These are phyloP conservation scores for Lydus trimaculatus DNA, from an alignment of 2,888 invertebrate species.

Conservation along the genomic window DNA sequence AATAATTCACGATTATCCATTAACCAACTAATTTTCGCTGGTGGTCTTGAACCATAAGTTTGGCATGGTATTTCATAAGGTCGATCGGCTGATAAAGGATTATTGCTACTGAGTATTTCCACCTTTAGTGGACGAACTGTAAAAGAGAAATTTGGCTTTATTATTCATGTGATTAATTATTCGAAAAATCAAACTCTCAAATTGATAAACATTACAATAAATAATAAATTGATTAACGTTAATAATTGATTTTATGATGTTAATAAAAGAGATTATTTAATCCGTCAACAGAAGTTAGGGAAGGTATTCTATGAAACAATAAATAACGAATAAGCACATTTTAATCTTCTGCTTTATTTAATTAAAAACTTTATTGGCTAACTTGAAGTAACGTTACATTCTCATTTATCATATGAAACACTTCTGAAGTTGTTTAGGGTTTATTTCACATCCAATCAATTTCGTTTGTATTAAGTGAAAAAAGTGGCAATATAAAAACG, in stretches of 20 bases:
- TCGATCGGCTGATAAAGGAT: slow-evolving; percentile 83
- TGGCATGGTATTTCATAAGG: slow-evolving; percentile 84
- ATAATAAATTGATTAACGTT: not conserved
- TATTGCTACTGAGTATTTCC: slow-evolving; percentile 79
- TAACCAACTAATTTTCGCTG: slow-evolving; percentile 87
- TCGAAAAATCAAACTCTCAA: not conserved
- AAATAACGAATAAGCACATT: not conserved
- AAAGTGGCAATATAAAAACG: no score
- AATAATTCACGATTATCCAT: slow-evolving; percentile 74
- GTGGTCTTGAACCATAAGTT: slow-evolving; percentile 83
- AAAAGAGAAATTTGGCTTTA: slow-evolving; percentile 48
- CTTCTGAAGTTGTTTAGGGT: not conserved
- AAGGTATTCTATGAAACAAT: no score
- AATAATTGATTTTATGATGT: no score
- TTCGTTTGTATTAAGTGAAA: no score
- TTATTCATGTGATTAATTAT: not conserved
- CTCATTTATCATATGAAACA: not conserved
- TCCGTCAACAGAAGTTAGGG: no score
- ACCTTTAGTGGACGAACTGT: slow-evolving; percentile 83
- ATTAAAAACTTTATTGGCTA: not conserved
- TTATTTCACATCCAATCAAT: no score
- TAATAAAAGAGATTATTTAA: no score
- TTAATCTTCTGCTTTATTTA: not conserved
- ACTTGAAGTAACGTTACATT: not conserved
- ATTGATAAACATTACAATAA: not conserved